These are phyloP conservation scores for Craniophora ligustri DNA, from an alignment of 2,888 invertebrate genomes.

Conservation along the genomic window DNA sequence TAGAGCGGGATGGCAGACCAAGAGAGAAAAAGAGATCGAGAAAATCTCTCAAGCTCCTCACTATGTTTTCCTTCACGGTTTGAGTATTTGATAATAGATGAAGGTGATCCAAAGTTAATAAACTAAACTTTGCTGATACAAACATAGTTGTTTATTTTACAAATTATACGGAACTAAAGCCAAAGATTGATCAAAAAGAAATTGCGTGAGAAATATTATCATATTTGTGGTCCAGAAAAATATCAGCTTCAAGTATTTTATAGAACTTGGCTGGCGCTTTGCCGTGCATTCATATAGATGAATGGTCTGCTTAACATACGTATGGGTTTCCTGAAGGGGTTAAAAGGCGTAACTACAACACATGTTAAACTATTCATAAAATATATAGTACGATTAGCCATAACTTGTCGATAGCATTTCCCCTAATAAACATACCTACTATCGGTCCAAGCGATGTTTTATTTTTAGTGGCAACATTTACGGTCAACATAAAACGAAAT, in stretches of 20 bases:
- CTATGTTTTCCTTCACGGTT: too few species aligned
- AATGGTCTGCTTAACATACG: conserved; percentile 19
- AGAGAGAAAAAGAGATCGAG: too few species aligned
- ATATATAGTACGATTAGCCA: conserved; percentile 19
- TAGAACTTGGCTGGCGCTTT: background rate
- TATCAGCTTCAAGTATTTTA: background rate
- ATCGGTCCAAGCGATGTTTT: conserved; percentile 20
- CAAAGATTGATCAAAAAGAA: too few species aligned
- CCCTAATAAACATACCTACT: conserved; percentile 29
- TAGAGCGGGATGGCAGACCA: too few species aligned
- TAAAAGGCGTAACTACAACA: conserved; percentile 18
- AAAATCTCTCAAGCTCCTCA: too few species aligned
- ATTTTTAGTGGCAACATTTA: conserved; percentile 26
- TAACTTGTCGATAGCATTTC: conserved; percentile 23
- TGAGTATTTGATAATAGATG: too few species aligned
- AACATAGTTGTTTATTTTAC: too few species aligned
- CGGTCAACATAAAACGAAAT: conserved; percentile 5
- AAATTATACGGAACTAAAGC: too few species aligned
- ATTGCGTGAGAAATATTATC: background rate
- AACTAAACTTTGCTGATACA: too few species aligned
- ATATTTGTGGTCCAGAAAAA: background rate
- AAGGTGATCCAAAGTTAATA: too few species aligned
- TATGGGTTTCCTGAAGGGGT: conserved; percentile 20
- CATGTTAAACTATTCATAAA: conserved; percentile 24
- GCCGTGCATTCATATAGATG: conserved; percentile 7